phyloP scores from a whole-genome alignment of 2,797 vertebrate species.

The Smutsia temminckii region DNA sequence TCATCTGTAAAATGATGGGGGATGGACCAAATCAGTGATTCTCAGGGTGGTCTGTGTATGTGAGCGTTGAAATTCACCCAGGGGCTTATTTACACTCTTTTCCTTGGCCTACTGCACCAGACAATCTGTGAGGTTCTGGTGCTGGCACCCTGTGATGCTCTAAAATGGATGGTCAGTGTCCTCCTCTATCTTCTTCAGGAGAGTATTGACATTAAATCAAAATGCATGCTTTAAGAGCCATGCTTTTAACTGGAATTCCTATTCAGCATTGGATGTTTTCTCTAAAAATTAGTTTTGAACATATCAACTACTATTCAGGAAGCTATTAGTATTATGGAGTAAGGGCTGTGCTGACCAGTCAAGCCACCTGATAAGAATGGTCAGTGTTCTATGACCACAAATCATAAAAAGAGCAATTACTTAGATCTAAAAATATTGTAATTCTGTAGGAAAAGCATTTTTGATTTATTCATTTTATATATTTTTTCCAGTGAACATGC shows the following conservation, averaged over 20 bases:
- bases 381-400: neutral
- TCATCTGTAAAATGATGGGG: neutral
- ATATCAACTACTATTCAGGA: neutral
- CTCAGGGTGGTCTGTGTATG: neutral
- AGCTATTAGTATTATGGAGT: neutral
- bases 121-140: neutral
- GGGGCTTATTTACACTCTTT: neutral
- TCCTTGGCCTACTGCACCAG: neutral
- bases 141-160: neutral
- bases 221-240: neutral
- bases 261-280: neutral
- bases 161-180: neutral
- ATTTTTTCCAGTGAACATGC: neutral
- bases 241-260: slow-evolving; percentile 17
- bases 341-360: neutral
- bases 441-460: neutral
- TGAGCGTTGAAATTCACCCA: neutral
- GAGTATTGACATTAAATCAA: neutral
- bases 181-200: neutral
- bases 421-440: neutral
- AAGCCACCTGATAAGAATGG: neutral
- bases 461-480: neutral
- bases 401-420: neutral
- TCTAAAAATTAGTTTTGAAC: neutral
- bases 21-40: neutral